Conservation (phyloP, 2,113 vertebrate species). For the Oceanodroma tethys region DNA sequence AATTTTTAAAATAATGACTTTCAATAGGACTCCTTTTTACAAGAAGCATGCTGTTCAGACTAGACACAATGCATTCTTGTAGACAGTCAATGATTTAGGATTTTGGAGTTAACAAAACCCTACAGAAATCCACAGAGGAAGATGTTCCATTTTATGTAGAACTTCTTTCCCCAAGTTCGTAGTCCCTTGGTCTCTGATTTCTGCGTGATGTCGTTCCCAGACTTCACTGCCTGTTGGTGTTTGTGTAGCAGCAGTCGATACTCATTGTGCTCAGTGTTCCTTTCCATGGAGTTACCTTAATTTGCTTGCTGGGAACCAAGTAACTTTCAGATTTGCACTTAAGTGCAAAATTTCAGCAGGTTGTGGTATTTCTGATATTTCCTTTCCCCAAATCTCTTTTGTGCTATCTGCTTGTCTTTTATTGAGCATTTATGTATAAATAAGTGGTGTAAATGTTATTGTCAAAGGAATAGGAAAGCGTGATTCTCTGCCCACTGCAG, state of each 20-base stretch:
- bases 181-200: background rate
- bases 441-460: background rate
- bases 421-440: background rate
- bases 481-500: background rate
- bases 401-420: background rate
- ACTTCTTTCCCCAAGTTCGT: background rate
- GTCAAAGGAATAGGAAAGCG: background rate
- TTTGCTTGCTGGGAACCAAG: background rate
- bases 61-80: background rate
- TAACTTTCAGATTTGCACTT: background rate
- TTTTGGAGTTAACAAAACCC: background rate
- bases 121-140: background rate
- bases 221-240: background rate
- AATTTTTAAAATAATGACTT: background rate
- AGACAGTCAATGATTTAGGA: background rate
- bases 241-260: background rate
- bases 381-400: background rate
- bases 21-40: background rate
- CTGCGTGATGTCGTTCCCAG: background rate
- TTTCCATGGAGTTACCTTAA: background rate
- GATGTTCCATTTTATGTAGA: background rate
- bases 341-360: background rate
- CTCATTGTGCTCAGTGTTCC: fast-evolving
- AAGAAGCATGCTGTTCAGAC: fast-evolving
- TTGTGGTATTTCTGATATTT: background rate